A percentile compares a stretch with the other conserved stretches of the same genome.
Conservation (phyloP, 2,797 vertebrate species). For the Botia almorhae region DNA sequence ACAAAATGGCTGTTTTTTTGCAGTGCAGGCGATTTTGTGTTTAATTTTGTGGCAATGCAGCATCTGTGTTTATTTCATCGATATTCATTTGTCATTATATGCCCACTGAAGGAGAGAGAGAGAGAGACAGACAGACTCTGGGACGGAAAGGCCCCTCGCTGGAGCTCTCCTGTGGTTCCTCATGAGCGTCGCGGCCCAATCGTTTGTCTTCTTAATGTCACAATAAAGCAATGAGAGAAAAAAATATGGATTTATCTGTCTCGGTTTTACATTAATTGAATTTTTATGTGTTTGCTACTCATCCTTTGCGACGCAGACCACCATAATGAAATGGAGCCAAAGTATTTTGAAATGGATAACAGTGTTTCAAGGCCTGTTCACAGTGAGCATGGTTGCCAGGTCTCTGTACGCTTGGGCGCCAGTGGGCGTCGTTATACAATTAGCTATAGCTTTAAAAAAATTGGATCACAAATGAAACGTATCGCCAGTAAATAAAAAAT, state of each 20-base stretch:
- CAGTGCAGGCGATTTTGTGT: not conserved
- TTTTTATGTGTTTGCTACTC: conserved; percentile 55
- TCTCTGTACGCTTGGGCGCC: not conserved
- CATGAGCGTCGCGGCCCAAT: conserved; percentile 65
- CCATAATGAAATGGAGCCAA: conserved; percentile 17
- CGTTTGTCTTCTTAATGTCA: conserved; percentile 64
- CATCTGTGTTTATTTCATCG: conserved; percentile 37
- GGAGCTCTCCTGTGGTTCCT: conserved; percentile 56
- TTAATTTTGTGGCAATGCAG: conserved; percentile 24
- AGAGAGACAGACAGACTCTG: conserved; percentile 43
- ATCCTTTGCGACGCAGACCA: conserved; percentile 14
- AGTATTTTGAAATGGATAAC: conserved; percentile 7
- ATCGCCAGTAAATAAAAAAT: not conserved
- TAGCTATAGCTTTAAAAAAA: not conserved
- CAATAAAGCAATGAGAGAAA: conserved; percentile 51
- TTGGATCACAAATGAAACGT: too few species aligned
- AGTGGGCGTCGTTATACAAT: not conserved
- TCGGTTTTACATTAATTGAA: conserved; percentile 52
- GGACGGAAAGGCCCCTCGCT: conserved; percentile 46
- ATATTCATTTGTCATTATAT: conserved; percentile 40
- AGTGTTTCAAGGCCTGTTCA: not conserved
- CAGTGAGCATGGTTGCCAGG: not conserved
- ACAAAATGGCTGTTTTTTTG: not conserved
- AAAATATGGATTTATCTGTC: conserved; percentile 55
- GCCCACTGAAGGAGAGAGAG: conserved; percentile 19